phyloP scores from a whole-genome alignment of 1,140 invertebrate genomes.

The Cherax destructor region DNA sequence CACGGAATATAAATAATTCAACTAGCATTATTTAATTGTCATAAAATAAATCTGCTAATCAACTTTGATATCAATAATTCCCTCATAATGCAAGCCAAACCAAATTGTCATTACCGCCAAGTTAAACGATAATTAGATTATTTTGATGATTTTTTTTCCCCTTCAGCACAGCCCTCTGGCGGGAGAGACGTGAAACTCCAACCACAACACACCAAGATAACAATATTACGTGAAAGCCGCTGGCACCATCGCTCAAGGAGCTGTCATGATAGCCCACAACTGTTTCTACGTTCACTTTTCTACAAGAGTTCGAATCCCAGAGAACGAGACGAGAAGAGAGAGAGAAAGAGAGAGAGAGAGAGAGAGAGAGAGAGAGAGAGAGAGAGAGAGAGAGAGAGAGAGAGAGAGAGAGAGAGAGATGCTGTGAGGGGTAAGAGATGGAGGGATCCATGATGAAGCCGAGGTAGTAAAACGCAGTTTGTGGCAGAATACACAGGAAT shows the following conservation, averaged over 20 bases:
- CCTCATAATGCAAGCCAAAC: too few species aligned
- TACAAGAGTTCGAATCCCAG: constrained; percentile 37
- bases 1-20: too few species aligned
- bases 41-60: too few species aligned
- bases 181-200: constrained; percentile 19
- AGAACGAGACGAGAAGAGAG: constrained; percentile 1
- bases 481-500: too few species aligned
- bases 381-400: too few species aligned
- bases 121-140: too few species aligned
- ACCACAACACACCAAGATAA: constrained; percentile 32
- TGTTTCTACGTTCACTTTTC: constrained; percentile 54
- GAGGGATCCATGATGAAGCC: not conserved
- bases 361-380: too few species aligned
- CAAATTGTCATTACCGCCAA: too few species aligned
- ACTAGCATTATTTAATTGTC: too few species aligned
- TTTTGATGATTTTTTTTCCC: too few species aligned
- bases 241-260: constrained; percentile 40
- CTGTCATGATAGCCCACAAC: constrained; percentile 49
- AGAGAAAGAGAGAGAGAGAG: not conserved
- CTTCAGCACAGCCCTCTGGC: not conserved
- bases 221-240: constrained; percentile 26
- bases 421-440: too few species aligned
- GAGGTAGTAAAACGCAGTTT: not conserved
- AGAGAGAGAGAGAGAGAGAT: not conserved
- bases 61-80: too few species aligned